Conservation (phyloP, 2,888 invertebrate species). For the Terebella lapidaria region DNA sequence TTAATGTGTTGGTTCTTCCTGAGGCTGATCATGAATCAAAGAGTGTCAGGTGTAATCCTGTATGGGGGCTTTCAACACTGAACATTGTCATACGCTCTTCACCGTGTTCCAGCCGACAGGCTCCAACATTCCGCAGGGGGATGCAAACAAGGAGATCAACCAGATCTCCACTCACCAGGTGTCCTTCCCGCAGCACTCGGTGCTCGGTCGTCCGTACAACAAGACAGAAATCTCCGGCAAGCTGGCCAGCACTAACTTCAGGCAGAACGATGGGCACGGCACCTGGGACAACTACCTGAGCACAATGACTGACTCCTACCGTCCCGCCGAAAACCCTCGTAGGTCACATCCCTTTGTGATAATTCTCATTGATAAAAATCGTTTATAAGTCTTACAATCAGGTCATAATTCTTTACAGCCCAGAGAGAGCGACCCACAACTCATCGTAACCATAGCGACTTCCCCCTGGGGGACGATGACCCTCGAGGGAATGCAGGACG, state of each 20-base stretch:
- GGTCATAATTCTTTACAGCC: neutral
- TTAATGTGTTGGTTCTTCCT: neutral
- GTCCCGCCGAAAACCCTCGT: slow-evolving; percentile 1
- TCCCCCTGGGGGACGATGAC: slow-evolving; percentile 41
- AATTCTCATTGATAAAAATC: neutral
- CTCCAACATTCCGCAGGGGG: slow-evolving; percentile 42
- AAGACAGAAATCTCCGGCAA: slow-evolving; percentile 29
- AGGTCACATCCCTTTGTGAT: neutral
- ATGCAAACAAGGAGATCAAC: slow-evolving; percentile 32
- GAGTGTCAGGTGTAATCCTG: no score
- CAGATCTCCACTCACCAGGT: slow-evolving; percentile 35
- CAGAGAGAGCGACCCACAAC: neutral
- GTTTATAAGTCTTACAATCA: neutral
- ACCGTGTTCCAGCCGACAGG: slow-evolving; percentile 34
- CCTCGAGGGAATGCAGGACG: slow-evolving; percentile 28
- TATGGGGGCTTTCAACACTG: no score
- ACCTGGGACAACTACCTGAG: slow-evolving; percentile 38
- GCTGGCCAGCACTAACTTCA: slow-evolving; percentile 39
- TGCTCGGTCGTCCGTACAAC: slow-evolving; percentile 26
- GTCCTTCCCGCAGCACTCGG: slow-evolving; percentile 24
- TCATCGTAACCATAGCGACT: slow-evolving; percentile 42
- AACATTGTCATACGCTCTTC: no score
- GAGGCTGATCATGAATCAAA: no score
- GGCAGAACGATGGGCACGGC: slow-evolving; percentile 36
- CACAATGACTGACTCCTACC: slow-evolving; percentile 17